Evolutionary conservation across 2,888 invertebrate species (phyloP).

Genomic region (Agrochola circellaris): DNA sequence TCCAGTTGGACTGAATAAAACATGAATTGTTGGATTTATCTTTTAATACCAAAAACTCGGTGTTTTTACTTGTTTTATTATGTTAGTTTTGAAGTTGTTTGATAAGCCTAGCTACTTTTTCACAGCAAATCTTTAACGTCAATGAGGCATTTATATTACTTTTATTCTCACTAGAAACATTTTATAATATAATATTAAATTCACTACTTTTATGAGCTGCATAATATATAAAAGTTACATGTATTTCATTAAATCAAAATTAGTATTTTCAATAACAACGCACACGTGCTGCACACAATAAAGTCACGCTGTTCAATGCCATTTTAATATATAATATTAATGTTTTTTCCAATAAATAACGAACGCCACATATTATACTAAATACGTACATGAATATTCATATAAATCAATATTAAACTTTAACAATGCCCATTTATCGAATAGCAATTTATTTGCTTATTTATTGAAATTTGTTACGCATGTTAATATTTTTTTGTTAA

Average conservation of each 20-base stretch:
- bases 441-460: constrained; percentile 89
- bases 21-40: constrained; percentile 13
- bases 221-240: constrained; percentile 62
- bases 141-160: constrained; percentile 62
- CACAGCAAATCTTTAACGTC: constrained; percentile 50
- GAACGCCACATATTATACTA: constrained; percentile 78
- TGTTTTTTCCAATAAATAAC: constrained; percentile 76
- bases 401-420: constrained; percentile 88
- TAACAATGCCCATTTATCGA: constrained; percentile 88
- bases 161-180: constrained; percentile 56
- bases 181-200: constrained; percentile 61
- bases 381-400: constrained; percentile 88
- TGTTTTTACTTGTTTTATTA: constrained; percentile 13
- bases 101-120: constrained; percentile 36
- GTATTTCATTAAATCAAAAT: constrained; percentile 67
- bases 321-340: constrained; percentile 77
- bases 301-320: constrained; percentile 74
- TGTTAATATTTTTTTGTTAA: constrained; percentile 80
- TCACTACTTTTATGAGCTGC: constrained; percentile 65
- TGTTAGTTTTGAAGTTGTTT: constrained; percentile 22
- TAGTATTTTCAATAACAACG: constrained; percentile 69
- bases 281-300: constrained; percentile 69
- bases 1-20: constrained; percentile 39
- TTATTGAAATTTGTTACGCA: constrained; percentile 90
- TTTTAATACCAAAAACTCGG: constrained; percentile 10